phyloP scores from a whole-genome alignment of 1,140 invertebrate genomes.

The Pararge aegeria region DNA sequence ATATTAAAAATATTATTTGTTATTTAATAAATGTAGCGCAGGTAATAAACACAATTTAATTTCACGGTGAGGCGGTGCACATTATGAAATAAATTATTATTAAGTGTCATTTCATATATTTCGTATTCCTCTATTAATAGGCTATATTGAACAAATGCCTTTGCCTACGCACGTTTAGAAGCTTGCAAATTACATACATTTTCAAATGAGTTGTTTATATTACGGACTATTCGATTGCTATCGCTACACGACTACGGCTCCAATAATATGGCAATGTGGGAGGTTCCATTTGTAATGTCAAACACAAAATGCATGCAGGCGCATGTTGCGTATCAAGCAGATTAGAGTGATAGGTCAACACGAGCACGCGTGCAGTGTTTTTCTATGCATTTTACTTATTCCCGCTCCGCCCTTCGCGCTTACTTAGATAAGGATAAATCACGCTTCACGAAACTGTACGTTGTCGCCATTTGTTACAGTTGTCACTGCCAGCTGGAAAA shows the following conservation, averaged over 20 bases:
- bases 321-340: constrained; percentile 45
- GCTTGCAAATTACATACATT: constrained; percentile 20
- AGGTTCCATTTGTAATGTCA: constrained; percentile 53
- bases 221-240: constrained; percentile 34
- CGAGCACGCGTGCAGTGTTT: constrained; percentile 39
- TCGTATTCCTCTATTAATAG: neutral
- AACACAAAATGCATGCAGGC: constrained; percentile 40
- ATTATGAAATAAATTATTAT: too few relatives aligned
- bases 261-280: constrained; percentile 47
- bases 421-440: constrained; percentile 56
- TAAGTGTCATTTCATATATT: too few relatives aligned
- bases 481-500: constrained; percentile 51
- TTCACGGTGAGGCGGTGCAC: too few relatives aligned
- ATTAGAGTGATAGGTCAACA: constrained; percentile 48
- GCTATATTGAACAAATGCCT: neutral
- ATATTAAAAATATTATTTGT: too few relatives aligned
- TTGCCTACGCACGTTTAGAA: neutral
- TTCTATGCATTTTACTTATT: constrained; percentile 36
- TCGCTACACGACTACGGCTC: constrained; percentile 38
- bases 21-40: too few relatives aligned
- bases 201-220: constrained; percentile 30
- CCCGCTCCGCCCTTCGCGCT: constrained; percentile 55
- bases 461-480: constrained; percentile 54
- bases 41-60: too few relatives aligned
- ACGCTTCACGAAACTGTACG: constrained; percentile 32